Evolutionary conservation across 1,140 invertebrate genomes (phyloP).

Genomic region (Papilio glaucus): DNA sequence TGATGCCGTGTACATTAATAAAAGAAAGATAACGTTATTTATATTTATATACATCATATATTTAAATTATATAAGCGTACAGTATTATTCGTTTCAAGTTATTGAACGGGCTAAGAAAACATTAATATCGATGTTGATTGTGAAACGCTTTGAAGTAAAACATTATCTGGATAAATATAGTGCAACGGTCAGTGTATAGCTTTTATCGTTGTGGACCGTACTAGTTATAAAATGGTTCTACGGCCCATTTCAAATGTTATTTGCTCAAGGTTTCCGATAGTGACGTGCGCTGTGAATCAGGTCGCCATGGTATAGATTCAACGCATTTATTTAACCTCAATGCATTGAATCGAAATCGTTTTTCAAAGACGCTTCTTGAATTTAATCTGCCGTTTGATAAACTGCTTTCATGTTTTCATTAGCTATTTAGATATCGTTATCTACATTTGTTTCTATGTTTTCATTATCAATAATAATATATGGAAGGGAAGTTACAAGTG

Average conservation of each 20-base stretch:
- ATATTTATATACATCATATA: background rate
- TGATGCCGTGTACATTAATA: constrained; percentile 20
- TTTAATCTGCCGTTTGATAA: background rate
- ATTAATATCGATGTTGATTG: background rate
- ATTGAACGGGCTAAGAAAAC: constrained; percentile 1
- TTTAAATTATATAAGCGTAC: background rate
- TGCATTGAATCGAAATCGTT: background rate
- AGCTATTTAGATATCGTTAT: background rate
- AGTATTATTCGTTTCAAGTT: no score
- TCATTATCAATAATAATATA: no score
- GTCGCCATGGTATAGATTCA: constrained; percentile 18
- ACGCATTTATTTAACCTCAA: constrained; percentile 25
- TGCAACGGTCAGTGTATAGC: constrained; percentile 9
- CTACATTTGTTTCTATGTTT: background rate
- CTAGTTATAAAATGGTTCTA: constrained; percentile 24
- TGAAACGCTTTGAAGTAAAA: constrained; percentile 15
- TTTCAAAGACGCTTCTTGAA: background rate
- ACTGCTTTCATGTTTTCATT: background rate
- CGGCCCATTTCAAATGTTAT: constrained; percentile 33
- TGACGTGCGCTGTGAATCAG: constrained; percentile 12
- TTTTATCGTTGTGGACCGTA: constrained; percentile 20
- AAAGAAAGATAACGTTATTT: background rate
- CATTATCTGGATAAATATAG: constrained; percentile 18
- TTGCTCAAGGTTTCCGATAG: constrained; percentile 31
- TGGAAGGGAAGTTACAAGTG: no score